phyloP scores from a whole-genome alignment of 2,797 vertebrate species.

The Dryobates pubescens region DNA sequence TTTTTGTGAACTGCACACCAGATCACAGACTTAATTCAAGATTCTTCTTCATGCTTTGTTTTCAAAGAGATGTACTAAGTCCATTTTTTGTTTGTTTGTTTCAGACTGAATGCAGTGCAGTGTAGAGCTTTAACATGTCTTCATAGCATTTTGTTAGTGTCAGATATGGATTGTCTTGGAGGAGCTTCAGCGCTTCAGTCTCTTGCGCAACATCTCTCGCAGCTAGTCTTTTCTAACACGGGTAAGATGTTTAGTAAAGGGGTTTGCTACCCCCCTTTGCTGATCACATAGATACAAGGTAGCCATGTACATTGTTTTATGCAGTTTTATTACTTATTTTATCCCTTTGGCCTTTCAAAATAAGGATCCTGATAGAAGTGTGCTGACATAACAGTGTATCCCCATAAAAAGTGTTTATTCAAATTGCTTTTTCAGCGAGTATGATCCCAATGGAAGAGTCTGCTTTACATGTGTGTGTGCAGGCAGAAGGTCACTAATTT shows the following conservation, averaged over 20 bases:
- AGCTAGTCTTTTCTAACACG: slow-evolving; percentile 85
- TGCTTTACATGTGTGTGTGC: not conserved
- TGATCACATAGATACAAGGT: not conserved
- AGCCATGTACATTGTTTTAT: not conserved
- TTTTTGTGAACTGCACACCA: not conserved
- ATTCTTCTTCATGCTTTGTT: not conserved
- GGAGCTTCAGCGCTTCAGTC: slow-evolving; percentile 86
- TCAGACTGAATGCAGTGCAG: slow-evolving; percentile 89
- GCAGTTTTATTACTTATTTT: not conserved
- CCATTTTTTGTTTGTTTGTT: not conserved
- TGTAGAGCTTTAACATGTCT: slow-evolving; percentile 92
- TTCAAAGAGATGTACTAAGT: not conserved
- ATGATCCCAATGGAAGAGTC: not conserved
- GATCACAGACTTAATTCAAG: not conserved
- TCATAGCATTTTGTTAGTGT: slow-evolving; percentile 90
- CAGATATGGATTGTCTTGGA: slow-evolving; percentile 90
- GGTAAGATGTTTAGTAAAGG: slow-evolving; percentile 71
- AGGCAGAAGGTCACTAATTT: not conserved
- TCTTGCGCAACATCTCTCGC: slow-evolving; percentile 88
- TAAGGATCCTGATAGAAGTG: not conserved
- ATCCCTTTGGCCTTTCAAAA: not conserved
- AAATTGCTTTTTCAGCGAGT: not conserved
- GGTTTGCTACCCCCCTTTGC: not conserved
- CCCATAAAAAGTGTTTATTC: not conserved
- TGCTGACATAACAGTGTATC: not conserved